These are phyloP conservation scores for Coreius guichenoti DNA, from an alignment of 2,797 vertebrate genomes.

Conservation along the genomic window DNA sequence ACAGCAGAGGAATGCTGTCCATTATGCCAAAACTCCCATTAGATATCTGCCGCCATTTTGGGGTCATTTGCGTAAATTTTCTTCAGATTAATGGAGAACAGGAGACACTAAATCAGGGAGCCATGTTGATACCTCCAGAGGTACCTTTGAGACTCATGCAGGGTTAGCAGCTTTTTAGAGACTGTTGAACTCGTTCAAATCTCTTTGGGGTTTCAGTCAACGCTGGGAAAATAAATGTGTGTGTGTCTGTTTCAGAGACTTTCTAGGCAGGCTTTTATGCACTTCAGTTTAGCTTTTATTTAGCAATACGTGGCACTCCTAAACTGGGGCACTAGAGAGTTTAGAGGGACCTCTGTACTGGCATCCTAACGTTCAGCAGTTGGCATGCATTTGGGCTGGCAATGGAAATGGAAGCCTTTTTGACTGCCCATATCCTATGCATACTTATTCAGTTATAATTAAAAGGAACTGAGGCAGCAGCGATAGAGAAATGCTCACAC, in stretches of 20 bases:
- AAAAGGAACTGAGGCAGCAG: conserved; percentile 40
- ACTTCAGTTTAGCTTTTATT: conserved; percentile 55
- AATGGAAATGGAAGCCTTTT: conserved; percentile 44
- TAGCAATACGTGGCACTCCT: conserved; percentile 64
- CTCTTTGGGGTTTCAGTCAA: conserved; percentile 67
- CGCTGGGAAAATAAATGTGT: conserved; percentile 41
- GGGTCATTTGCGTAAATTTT: conserved; percentile 71
- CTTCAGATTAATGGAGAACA: conserved; percentile 71
- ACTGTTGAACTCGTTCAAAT: conserved; percentile 77
- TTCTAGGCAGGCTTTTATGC: conserved; percentile 50
- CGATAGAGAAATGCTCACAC: conserved; percentile 16
- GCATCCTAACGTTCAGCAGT: conserved; percentile 57
- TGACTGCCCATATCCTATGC: conserved; percentile 66
- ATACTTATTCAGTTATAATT: conserved; percentile 69
- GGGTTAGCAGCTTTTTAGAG: conserved; percentile 69
- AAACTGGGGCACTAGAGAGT: conserved; percentile 63
- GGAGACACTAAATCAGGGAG: conserved; percentile 75
- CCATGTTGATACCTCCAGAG: conserved; percentile 66
- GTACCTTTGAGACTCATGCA: conserved; percentile 63
- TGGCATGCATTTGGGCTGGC: conserved; percentile 57
- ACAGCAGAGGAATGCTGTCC: conserved; percentile 50
- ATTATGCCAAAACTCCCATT: conserved; percentile 60
- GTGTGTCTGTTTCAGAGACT: conserved; percentile 40
- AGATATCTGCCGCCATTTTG: conserved; percentile 67
- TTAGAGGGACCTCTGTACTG: conserved; percentile 65